A percentile compares a stretch with the other conserved stretches of the same genome.
Conservation (phyloP, 2,113 vertebrate genomes). For the Electrona antarctica region DNA sequence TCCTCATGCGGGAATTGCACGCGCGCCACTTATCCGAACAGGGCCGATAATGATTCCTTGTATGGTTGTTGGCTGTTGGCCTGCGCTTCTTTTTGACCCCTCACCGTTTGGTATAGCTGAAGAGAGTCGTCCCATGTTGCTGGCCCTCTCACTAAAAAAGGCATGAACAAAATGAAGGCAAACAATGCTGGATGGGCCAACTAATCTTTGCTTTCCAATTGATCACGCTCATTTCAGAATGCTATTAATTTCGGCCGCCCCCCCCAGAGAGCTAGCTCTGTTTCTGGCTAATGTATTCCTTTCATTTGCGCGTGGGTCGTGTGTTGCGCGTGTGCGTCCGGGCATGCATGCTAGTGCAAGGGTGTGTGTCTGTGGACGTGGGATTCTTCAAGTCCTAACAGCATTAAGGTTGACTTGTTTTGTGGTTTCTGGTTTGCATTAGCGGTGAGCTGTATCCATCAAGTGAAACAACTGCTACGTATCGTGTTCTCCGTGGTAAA, state of each 20-base stretch:
- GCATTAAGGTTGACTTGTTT: slow-evolving; percentile 59
- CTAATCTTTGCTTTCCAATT: slow-evolving; percentile 55
- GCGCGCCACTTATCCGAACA: slow-evolving; percentile 43
- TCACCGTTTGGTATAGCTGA: slow-evolving; percentile 36
- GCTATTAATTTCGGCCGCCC: slow-evolving; percentile 65
- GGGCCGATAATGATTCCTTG: slow-evolving; percentile 52
- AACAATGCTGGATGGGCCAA: slow-evolving; percentile 20
- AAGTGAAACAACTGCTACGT: slow-evolving; percentile 31
- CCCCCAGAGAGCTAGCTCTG: slow-evolving; percentile 28
- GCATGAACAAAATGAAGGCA: slow-evolving; percentile 34
- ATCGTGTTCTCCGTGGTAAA: slow-evolving; percentile 26
- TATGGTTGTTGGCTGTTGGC: slow-evolving; percentile 25
- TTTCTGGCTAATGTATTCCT: slow-evolving; percentile 54
- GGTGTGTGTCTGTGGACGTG: slow-evolving; percentile 18
- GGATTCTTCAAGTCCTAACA: slow-evolving; percentile 46
- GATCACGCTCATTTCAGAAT: slow-evolving; percentile 63
- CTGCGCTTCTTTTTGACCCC: slow-evolving; percentile 31
- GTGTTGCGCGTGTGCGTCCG: slow-evolving; percentile 14
- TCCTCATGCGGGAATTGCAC: slow-evolving; percentile 43
- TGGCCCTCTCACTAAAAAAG: background rate
- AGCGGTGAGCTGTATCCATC: slow-evolving; percentile 54
- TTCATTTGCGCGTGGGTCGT: slow-evolving; percentile 32
- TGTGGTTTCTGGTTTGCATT: slow-evolving; percentile 69
- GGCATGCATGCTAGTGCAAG: background rate
- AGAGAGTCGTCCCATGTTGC: slow-evolving; percentile 17